Evolutionary conservation across 2,113 vertebrate species (phyloP).

Genomic region (Sardina pilchardus): DNA sequence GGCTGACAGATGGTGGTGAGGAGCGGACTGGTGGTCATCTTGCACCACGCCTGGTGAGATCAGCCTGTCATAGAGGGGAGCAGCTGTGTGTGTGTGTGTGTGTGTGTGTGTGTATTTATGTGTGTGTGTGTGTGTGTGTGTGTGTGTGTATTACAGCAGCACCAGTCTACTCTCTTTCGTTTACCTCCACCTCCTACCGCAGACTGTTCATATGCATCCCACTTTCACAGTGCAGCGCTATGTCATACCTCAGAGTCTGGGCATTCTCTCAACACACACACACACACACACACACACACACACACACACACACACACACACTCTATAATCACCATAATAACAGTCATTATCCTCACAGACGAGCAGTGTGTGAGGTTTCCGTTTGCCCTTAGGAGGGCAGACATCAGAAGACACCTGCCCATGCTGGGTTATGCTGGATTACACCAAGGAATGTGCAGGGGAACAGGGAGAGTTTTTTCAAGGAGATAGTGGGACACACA

Average conservation of each 20-base stretch:
- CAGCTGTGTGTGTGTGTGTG: constrained; percentile 16
- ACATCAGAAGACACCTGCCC: constrained; percentile 5
- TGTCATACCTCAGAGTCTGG: not conserved
- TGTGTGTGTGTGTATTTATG: not conserved
- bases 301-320: constrained; percentile 13
- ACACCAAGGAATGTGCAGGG: not conserved
- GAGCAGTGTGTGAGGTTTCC: not conserved
- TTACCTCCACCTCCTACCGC: not conserved
- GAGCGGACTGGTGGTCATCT: not conserved
- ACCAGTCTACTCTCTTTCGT: not conserved
- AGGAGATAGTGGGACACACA: not conserved
- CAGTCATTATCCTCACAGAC: not conserved
- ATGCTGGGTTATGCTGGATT: not conserved
- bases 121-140: not conserved
- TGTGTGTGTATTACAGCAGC: not conserved
- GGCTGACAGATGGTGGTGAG: constrained; percentile 9
- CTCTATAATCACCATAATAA: not conserved
- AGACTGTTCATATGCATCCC: not conserved
- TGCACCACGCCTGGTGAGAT: not conserved
- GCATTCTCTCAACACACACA: not conserved
- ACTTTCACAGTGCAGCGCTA: not conserved
- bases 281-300: constrained; percentile 16
- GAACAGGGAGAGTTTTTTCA: not conserved
- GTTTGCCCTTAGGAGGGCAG: not conserved
- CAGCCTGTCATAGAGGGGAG: not conserved